Base-by-base conservation (phyloP, 2,888 invertebrate genomes). In the Hecatera dysodea region DNA sequence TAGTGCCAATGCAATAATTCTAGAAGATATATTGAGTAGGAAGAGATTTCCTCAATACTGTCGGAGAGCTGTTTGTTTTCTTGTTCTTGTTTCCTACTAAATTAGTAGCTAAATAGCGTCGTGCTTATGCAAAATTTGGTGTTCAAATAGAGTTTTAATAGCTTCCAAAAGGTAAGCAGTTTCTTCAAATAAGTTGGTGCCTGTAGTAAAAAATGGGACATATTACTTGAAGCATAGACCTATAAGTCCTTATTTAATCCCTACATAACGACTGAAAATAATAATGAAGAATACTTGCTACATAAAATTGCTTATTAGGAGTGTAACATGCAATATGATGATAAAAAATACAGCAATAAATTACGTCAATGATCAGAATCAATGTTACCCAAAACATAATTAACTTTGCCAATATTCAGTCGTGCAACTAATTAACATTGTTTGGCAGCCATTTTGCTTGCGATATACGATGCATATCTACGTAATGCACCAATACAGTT, bases 401-500 rank as follows among this genome's bases (percentile, higher is more conserved):
- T 42, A 62, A 27, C 29, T 44, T 60, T 27, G 19, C 24, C 19
- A 57, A 75, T 61, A 65, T 52, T 39, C 11, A 63, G 44, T 74
- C 52, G 53, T 42, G 27, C 48, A 42, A 46, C 29, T 39, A 44
- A 36, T 53, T 56, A 29, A 36, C 22, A 69, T 62, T 42, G 36
- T 62, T 68, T 56, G 11, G 27, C 48, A 66, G 12, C 8, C 6
- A 59, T 67, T 62, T 53, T n/a, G 61, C 24, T n/a, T n/a, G n/a
- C n/a, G n/a, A 19, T 19, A 44, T 22, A 33, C 27, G 12, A 53
- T 64, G 42, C 63, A 55, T 74, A 67, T 78, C 53, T 53, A 66
- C 66, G 50, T 29, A 71, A 50, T 81, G 66, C 66, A 72, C 62
- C 42, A 50, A 62, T 53, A 72, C n/a, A 29, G 48, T 46, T 78